Base-by-base conservation (phyloP, 2,888 invertebrate genomes). In the Acanthoscelides obtectus region DNA sequence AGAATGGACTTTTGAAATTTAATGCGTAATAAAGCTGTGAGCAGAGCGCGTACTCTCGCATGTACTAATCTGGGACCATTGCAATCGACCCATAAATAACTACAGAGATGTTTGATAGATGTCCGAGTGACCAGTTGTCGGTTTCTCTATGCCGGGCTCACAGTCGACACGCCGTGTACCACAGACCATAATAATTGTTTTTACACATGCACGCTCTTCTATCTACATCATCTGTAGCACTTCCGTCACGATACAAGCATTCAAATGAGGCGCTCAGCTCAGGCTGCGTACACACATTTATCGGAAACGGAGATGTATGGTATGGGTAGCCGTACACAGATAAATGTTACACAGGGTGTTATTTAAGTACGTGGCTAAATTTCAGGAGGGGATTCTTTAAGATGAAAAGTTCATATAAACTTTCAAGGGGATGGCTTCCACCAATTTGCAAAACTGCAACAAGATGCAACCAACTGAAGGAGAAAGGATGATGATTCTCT, bases 151-250 rank as follows among this genome's bases (percentile, higher is more conserved):
- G 12, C 45, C 77, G 77, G 77, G 74, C 76, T 77, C 77, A 71
- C 77, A 77, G 77, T n/a, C n/a, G n/a, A n/a, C n/a, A n/a, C n/a
- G n/a, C n/a, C 79, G 75, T 78, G 76, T 78, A 77, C 72, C 78
- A 79, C 79, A 77, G 76, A 77, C 77, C 75, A 76, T 81, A 45
- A 45, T 45, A 81, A 81, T 81, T 81, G 81, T 81, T 80, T 81
- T 80, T 81, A 80, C 80, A 81, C 81, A 80, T 81, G 80, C 81
- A 81, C 78, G 78, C 78, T 76, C 75, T 76, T 78, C 77, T 79
- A 79, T 80, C 80, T 80, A 78, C 80, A 80, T 80, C 80, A 80
- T 80, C 80, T 80, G 73, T 77, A 79, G 78, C 79, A 80, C 79
- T 81, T 81, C 80, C 80, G 81, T 80, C 81, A 81, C 81, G 79